Percentiles rank a stretch among this genome's conserved stretches.
Evolutionary conservation across 2,113 vertebrate genomes (phyloP).

Genomic region (Cyanoliseus patagonus): DNA sequence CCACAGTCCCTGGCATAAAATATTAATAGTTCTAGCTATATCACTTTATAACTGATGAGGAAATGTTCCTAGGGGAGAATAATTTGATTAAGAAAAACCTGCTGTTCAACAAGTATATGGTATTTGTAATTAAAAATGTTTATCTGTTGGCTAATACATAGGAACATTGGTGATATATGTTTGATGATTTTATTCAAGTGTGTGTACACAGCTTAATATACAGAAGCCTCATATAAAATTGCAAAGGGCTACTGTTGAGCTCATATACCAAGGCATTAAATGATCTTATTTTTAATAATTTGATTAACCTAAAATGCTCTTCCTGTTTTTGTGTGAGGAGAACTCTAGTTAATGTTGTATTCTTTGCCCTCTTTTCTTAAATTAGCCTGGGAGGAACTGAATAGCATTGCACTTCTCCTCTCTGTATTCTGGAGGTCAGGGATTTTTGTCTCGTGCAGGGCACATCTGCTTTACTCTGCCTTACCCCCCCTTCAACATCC

Average conservation of each 20-base stretch:
- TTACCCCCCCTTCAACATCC: background rate
- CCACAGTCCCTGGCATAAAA: slow-evolving; percentile 38
- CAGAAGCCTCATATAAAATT: background rate
- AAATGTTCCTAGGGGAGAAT: background rate
- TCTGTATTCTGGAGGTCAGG: background rate
- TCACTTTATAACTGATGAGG: background rate
- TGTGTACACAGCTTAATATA: background rate
- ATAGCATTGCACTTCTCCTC: background rate
- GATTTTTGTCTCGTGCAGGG: background rate
- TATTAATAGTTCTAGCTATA: slow-evolving; percentile 25
- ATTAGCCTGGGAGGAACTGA: slow-evolving; percentile 58
- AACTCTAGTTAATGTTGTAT: background rate
- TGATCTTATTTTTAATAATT: slow-evolving; percentile 29
- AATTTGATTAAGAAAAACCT: background rate
- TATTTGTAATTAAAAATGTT: slow-evolving; percentile 33
- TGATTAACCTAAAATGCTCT: background rate
- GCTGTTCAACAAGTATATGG: background rate
- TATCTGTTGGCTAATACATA: background rate
- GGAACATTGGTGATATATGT: background rate
- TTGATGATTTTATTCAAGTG: background rate
- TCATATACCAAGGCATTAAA: background rate
- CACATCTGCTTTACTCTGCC: slow-evolving; percentile 6
- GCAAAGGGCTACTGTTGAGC: background rate
- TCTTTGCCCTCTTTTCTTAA: slow-evolving; percentile 12
- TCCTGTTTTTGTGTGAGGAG: background rate